Evolutionary conservation across 2,797 vertebrate species (phyloP).

Genomic region (Mastacembelus armatus): DNA sequence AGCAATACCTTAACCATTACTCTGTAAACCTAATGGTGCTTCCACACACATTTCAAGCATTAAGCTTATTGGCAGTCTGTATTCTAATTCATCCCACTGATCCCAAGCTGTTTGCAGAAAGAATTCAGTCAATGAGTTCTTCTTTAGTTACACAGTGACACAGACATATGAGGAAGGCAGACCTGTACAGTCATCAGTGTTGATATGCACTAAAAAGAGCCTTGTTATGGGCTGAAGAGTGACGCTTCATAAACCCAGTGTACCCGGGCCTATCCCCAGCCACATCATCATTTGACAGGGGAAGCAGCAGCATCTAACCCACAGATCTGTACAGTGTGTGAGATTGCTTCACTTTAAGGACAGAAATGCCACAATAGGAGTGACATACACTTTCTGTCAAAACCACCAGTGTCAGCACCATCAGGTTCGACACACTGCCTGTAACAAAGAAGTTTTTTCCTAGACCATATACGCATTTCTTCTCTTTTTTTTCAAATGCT

Average conservation of each 20-base stretch:
- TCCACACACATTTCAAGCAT: slow-evolving; percentile 33
- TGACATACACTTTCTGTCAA: slow-evolving; percentile 63
- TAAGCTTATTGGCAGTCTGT: slow-evolving; percentile 42
- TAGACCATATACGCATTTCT: slow-evolving; percentile 26
- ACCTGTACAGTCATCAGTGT: slow-evolving; percentile 38
- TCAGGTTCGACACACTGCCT: slow-evolving; percentile 37
- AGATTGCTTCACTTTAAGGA: slow-evolving; percentile 58
- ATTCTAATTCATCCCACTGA: slow-evolving; percentile 52
- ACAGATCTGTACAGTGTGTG: slow-evolving; percentile 49
- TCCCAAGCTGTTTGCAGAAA: slow-evolving; percentile 42
- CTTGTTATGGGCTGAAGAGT: slow-evolving; percentile 59
- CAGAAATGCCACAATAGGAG: slow-evolving; percentile 41
- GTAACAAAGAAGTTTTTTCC: slow-evolving; percentile 29
- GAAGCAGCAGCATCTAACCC: slow-evolving; percentile 41
- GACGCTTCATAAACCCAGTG: slow-evolving; percentile 44
- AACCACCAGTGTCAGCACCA: slow-evolving; percentile 61
- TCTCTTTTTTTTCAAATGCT: slow-evolving; percentile 51
- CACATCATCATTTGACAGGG: slow-evolving; percentile 67
- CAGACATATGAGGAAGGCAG: slow-evolving; percentile 36
- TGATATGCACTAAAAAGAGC: slow-evolving; percentile 27
- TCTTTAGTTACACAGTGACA: slow-evolving; percentile 51
- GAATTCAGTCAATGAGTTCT: slow-evolving; percentile 45
- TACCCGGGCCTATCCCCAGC: slow-evolving; percentile 32
- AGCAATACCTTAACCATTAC: slow-evolving; percentile 69
- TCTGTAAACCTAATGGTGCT: slow-evolving; percentile 62